phyloP scores from a whole-genome alignment of 2,888 invertebrate species.

The Platerodrilus igneus region DNA sequence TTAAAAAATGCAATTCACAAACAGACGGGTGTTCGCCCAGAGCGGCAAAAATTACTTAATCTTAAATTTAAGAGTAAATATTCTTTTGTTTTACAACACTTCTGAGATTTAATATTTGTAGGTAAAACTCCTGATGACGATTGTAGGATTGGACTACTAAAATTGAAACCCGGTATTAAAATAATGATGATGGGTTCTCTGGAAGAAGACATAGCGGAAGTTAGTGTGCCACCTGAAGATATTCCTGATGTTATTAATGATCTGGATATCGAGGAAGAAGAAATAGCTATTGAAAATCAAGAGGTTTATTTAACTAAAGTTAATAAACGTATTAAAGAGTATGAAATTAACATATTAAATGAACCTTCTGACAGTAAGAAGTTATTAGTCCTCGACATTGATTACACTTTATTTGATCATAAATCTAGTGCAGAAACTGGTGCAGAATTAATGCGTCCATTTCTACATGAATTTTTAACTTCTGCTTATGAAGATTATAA shows the following conservation, averaged over 20 bases:
- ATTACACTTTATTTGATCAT: conserved; percentile 95
- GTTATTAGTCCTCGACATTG: conserved; percentile 89
- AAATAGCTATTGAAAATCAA: conserved; percentile 63
- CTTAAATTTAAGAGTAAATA: conserved; percentile 81
- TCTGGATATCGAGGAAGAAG: conserved; percentile 86
- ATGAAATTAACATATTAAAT: conserved; percentile 76
- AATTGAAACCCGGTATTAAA: conserved; percentile 82
- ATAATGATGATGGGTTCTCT: conserved; percentile 97
- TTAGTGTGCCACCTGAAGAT: conserved; percentile 72
- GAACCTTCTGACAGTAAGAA: conserved; percentile 82
- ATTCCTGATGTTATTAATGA: conserved; percentile 87
- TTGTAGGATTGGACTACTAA: conserved; percentile 67
- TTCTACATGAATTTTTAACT: conserved; percentile 88
- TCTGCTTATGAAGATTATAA: conserved; percentile 87
- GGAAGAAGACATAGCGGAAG: conserved; percentile 86
- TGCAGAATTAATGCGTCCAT: conserved; percentile 88
- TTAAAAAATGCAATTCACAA: conserved; percentile 82
- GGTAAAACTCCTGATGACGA: conserved; percentile 83
- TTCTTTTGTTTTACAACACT: conserved; percentile 13
- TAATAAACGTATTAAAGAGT: conserved; percentile 76
- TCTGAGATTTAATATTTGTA: conserved; percentile 39
- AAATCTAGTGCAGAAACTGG: conserved; percentile 86
- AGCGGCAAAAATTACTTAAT: conserved; percentile 89
- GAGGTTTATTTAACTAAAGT: conserved; percentile 74
- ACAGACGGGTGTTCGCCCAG: conserved; percentile 86